Conservation (phyloP, 2,888 invertebrate species). For the Habrosyne pyritoides region DNA sequence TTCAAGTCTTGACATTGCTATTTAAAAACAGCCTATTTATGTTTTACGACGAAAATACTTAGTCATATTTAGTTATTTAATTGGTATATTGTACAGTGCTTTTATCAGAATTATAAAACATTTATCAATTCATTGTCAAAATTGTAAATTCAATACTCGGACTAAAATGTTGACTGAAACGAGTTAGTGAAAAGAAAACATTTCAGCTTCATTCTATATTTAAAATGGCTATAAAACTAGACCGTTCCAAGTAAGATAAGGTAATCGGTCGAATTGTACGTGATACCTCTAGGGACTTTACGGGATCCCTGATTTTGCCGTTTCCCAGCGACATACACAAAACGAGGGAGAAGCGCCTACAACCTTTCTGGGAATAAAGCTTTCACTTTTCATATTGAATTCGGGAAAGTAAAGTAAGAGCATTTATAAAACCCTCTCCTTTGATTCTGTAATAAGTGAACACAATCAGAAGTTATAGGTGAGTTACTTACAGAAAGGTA, state of each 20-base stretch:
- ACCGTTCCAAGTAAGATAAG: background rate
- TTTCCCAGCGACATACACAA: background rate
- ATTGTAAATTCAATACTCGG: too few species aligned
- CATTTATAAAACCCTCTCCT: background rate
- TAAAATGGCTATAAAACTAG: background rate
- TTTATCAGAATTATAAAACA: too few species aligned
- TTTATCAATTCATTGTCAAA: too few species aligned
- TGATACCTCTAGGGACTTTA: background rate
- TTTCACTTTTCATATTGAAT: constrained; percentile 5
- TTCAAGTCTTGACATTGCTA: too few species aligned
- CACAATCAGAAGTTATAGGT: background rate
- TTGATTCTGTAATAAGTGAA: background rate
- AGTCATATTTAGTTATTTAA: too few species aligned
- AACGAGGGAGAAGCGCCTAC: background rate
- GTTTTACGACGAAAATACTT: too few species aligned
- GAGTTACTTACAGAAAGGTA: too few species aligned
- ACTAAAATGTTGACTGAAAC: too few species aligned
- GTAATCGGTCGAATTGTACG: constrained; percentile 1
- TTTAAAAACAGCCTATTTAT: too few species aligned
- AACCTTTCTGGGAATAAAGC: constrained; percentile 2
- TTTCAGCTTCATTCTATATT: too few species aligned
- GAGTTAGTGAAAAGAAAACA: too few species aligned
- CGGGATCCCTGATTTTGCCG: background rate
- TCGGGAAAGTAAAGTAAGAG: background rate
- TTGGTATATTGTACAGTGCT: too few species aligned